phyloP scores from a whole-genome alignment of 2,113 vertebrate species.

The Elephantulus edwardii region DNA sequence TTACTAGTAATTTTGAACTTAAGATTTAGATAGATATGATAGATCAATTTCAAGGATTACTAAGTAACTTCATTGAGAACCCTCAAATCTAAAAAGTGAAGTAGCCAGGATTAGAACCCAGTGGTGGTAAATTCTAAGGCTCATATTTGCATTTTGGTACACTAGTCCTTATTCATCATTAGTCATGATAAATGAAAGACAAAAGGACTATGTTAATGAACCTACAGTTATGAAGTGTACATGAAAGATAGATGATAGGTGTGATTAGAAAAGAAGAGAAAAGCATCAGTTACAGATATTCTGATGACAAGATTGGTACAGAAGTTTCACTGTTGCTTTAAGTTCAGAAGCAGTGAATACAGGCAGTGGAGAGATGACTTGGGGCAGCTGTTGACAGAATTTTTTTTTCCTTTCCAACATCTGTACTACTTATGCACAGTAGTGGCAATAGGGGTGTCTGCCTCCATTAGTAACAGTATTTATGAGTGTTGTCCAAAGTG shows the following conservation, averaged over 20 bases:
- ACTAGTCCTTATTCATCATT: neutral
- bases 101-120: neutral
- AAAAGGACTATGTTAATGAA: neutral
- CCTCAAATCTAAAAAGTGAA: neutral
- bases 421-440: neutral
- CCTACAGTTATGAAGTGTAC: constrained; percentile 22
- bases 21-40: constrained; percentile 9
- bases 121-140: constrained; percentile 2
- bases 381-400: neutral
- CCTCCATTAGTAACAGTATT: neutral
- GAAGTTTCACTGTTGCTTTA: neutral
- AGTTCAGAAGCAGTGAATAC: neutral
- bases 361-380: neutral
- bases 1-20: constrained; percentile 11
- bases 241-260: neutral
- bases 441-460: neutral
- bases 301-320: neutral
- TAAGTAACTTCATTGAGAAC: constrained; percentile 28
- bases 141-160: neutral
- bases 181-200: neutral
- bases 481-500: too few relatives aligned
- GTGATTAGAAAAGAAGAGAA: neutral
- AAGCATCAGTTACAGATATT: neutral
- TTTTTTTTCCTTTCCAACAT: neutral
- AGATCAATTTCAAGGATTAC: constrained; percentile 8